Evolutionary conservation across 2,113 vertebrate genomes (phyloP).

Genomic region (Misgurnus anguillicaudatus): DNA sequence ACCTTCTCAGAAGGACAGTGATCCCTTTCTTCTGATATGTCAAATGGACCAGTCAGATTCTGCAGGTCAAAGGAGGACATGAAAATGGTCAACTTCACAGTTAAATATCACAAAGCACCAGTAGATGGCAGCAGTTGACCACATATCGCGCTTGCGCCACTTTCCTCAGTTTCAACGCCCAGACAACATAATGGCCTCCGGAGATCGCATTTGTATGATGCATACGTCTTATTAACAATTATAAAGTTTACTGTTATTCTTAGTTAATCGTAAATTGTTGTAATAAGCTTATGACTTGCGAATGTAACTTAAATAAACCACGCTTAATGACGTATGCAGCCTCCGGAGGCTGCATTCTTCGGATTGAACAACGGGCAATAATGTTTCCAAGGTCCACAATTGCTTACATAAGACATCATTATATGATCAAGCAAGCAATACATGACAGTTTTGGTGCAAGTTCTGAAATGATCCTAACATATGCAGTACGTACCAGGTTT

Average conservation of each 20-base stretch:
- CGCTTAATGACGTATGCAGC: too few species aligned
- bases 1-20: slow-evolving; percentile 72
- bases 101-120: neutral
- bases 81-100: neutral
- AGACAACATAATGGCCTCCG: neutral
- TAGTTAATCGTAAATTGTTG: too few species aligned
- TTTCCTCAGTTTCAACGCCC: too few species aligned
- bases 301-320: too few species aligned
- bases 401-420: neutral
- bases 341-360: too few species aligned
- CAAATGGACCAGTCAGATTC: slow-evolving; percentile 67
- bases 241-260: too few species aligned
- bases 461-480: neutral
- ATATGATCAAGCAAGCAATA: neutral
- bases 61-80: slow-evolving; percentile 47
- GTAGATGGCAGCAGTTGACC: slow-evolving; percentile 18
- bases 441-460: neutral
- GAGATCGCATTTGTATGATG: too few species aligned
- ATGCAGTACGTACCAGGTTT: slow-evolving; percentile 65
- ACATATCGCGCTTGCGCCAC: too few species aligned
- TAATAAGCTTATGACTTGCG: too few species aligned
- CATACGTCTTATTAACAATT: too few species aligned
- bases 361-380: too few species aligned
- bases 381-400: neutral
- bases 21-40: slow-evolving; percentile 60